These are phyloP conservation scores for Ditylenchus weischeri DNA, from an alignment of 2,888 invertebrate genomes.

Conservation along the genomic window DNA sequence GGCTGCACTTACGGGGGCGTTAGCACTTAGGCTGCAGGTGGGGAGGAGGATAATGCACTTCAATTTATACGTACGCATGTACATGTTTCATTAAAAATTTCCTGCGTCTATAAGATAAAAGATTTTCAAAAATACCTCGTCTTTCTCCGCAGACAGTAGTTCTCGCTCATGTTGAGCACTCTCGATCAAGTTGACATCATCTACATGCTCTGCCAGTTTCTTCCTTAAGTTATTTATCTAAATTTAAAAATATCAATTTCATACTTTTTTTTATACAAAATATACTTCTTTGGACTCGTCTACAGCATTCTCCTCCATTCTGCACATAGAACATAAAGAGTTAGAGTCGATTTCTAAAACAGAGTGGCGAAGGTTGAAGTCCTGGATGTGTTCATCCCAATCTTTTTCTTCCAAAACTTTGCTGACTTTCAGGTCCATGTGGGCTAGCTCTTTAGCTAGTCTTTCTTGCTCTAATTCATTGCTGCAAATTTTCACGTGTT, in stretches of 20 bases:
- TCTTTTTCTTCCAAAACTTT: neutral
- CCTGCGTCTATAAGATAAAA: neutral
- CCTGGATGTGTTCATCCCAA: neutral
- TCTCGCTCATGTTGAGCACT: neutral
- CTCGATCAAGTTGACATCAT: neutral
- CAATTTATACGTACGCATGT: too few relatives aligned
- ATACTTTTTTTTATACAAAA: neutral
- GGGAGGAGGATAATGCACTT: too few relatives aligned
- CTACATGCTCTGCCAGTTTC: neutral
- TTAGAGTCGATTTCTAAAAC: neutral
- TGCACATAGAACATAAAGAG: neutral
- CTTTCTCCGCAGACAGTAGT: neutral
- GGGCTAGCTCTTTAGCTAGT: conserved; percentile 10
- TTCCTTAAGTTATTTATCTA: neutral
- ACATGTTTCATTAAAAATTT: too few relatives aligned
- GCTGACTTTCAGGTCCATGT: conserved; percentile 9
- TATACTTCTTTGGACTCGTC: neutral
- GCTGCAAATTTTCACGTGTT: neutral
- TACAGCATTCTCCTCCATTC: neutral
- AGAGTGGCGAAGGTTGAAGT: neutral
- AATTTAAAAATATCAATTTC: neutral
- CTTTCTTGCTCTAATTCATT: neutral
- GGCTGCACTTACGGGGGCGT: too few relatives aligned
- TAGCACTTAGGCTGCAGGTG: too few relatives aligned
- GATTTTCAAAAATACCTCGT: neutral